Percentiles rank a stretch among this genome's conserved stretches.
Evolutionary conservation across 2,797 vertebrate species (phyloP).

Genomic region (Parauchenoglanis punctatus): DNA sequence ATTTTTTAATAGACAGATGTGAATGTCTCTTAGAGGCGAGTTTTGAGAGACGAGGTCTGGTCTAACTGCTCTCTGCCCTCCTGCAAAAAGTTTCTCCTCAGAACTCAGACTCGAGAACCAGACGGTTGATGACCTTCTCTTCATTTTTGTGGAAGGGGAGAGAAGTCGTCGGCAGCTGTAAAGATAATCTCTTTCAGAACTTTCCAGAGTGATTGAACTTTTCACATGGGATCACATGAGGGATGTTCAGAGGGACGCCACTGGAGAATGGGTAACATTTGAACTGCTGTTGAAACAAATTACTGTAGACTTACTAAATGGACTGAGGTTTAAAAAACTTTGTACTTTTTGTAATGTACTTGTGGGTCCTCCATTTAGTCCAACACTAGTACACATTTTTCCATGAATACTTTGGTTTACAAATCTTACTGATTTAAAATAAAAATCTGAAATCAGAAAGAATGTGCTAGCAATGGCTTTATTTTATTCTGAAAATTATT

Average conservation of each 20-base stretch:
- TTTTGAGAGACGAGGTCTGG: constrained; percentile 30
- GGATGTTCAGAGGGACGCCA: constrained; percentile 29
- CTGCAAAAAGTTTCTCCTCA: constrained; percentile 36
- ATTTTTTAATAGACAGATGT: constrained; percentile 63
- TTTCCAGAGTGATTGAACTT: constrained; percentile 51
- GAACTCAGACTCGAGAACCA: constrained; percentile 49
- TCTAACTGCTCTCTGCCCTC: constrained; percentile 33
- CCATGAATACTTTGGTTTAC: neutral
- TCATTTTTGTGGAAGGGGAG: constrained; percentile 51
- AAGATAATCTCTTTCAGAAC: constrained; percentile 52
- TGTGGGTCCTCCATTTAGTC: neutral
- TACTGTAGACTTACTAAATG: neutral
- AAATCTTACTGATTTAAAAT: neutral
- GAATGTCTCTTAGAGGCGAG: constrained; percentile 62
- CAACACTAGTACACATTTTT: neutral
- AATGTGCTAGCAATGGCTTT: neutral
- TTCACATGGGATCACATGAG: constrained; percentile 47
- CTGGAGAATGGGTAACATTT: constrained; percentile 45
- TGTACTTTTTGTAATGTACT: neutral
- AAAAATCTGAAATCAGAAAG: neutral
- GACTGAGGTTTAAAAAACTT: constrained; percentile 8
- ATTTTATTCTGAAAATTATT: neutral
- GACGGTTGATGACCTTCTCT: constrained; percentile 46
- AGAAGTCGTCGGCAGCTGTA: constrained; percentile 51
- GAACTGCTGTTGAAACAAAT: constrained; percentile 38